Conservation (phyloP, 1,140 invertebrate species). For the Diabrotica undecimpunctata region DNA sequence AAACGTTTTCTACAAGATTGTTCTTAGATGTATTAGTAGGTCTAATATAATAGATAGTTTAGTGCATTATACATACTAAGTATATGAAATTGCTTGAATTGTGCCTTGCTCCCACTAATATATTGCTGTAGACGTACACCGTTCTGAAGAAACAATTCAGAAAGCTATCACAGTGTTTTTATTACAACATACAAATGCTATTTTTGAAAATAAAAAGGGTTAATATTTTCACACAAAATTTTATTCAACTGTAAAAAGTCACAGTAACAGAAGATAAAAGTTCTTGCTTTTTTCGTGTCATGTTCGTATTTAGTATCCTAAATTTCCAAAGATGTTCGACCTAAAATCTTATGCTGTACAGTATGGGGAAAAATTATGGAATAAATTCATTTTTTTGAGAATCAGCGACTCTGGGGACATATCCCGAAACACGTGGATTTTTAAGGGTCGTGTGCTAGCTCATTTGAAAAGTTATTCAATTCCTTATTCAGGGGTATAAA, state of each 20-base stretch:
- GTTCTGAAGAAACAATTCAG: slow-evolving; percentile 21
- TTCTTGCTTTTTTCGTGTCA: not conserved
- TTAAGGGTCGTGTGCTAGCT: no score
- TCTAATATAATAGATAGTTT: slow-evolving; percentile 23
- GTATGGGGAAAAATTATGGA: no score
- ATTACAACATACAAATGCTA: slow-evolving; percentile 4
- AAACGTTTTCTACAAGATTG: no score
- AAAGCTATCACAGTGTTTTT: slow-evolving; percentile 34
- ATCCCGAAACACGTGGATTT: no score
- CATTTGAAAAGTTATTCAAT: no score
- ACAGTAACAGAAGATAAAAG: not conserved
- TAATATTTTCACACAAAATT: not conserved
- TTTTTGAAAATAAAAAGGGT: not conserved
- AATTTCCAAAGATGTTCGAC: no score
- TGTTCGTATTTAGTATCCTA: not conserved
- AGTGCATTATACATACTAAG: slow-evolving; percentile 28
- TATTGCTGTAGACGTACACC: slow-evolving; percentile 32
- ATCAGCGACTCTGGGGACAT: no score
- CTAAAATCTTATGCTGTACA: no score
- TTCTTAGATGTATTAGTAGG: slow-evolving; percentile 5
- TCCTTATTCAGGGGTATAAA: no score
- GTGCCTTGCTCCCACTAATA: slow-evolving; percentile 42
- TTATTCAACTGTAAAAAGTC: not conserved
- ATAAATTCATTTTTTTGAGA: no score
- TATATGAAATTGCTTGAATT: slow-evolving; percentile 39